Evolutionary conservation across 2,797 vertebrate genomes (phyloP), one percentile per base, ranked within the genome.

Genomic region (Periophthalmus magnuspinnatus): DNA sequence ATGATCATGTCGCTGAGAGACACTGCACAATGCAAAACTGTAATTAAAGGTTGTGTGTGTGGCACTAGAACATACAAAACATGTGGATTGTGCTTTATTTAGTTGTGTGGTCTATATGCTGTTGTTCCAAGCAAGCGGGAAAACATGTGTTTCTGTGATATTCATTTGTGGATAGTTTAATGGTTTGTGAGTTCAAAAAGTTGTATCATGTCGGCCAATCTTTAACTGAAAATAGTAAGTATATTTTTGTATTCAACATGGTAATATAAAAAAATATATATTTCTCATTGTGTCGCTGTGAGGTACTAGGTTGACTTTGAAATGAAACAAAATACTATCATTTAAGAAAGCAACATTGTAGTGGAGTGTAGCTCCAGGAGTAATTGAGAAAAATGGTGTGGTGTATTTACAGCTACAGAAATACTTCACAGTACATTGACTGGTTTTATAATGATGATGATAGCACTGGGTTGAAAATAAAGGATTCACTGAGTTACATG

Each of bases 31-130:
- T 13, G 9, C 32, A 36, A 61, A 36, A 63, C 36, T 45, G 13
- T 24, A 63, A 63, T 63, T 45, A 62, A 62, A 21, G 10, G 19
- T 62, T 62, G 9, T 41, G 19, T 22, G 58, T 60, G 28, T 38
- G 60, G 11, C 36, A 28, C 61, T 13, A 63, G 5, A 7, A n/a
- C 10, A 45, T 4, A 17, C 5, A 63, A 16, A 11, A 62, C 58
- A 60, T 60, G 58, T 60, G 58, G 58, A 58, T 9, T 60, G 16
- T 60, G 19, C 58, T 34, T 36, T 57, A 32, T 6, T n/a, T 6
- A 11, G 33, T 19, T 32, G 24, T 32, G 24, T 57, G 10, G 24
- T 6, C 55, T 14, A 57, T 57, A 57, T 57, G 52, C 3, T 16
- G 9, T 56, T 56, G 13, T 6, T 56, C 19, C 2, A 22, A 45